phyloP scores from a whole-genome alignment of 2,888 invertebrate genomes.

The Helicoverpa assulta region DNA sequence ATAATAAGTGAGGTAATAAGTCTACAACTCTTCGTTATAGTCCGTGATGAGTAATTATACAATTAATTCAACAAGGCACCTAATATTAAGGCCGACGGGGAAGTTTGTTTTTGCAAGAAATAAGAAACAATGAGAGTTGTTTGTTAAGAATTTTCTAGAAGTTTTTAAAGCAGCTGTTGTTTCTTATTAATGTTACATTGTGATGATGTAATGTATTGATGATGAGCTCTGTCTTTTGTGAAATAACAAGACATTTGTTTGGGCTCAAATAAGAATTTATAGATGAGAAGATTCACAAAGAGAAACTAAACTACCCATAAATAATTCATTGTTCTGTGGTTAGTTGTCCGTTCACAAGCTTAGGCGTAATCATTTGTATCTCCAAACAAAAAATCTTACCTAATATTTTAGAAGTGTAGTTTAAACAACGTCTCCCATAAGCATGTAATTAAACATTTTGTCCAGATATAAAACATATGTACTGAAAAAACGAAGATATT shows the following conservation, averaged over 20 bases:
- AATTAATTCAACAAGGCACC: conserved; percentile 85
- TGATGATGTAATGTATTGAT: conserved; percentile 49
- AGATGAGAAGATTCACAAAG: background rate
- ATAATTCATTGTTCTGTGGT: conserved; percentile 1
- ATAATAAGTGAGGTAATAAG: conserved; percentile 46
- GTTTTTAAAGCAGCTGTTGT: conserved; percentile 66
- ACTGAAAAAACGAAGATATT: conserved; percentile 20
- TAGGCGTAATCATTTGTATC: background rate
- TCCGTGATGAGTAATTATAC: conserved; percentile 80
- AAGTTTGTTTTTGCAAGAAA: conserved; percentile 81
- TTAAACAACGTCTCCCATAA: background rate
- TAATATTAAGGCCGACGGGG: conserved; percentile 72
- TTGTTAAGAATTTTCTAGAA: conserved; percentile 71
- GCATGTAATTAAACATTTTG: conserved; percentile 7
- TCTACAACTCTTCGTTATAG: conserved; percentile 47
- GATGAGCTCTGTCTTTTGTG: conserved; percentile 12
- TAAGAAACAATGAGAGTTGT: conserved; percentile 79
- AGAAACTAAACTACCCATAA: background rate
- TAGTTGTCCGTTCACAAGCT: background rate
- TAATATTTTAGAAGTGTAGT: background rate
- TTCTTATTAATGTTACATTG: conserved; percentile 52
- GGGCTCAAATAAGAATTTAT: background rate
- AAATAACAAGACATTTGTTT: conserved; percentile 9
- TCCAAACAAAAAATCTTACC: background rate
- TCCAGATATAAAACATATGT: conserved; percentile 20